A percentile compares a stretch with the other conserved stretches of the same genome.
These are phyloP conservation scores for Sarcophaga variegata DNA, from an alignment of 2,888 invertebrate species.

Conservation along the genomic window DNA sequence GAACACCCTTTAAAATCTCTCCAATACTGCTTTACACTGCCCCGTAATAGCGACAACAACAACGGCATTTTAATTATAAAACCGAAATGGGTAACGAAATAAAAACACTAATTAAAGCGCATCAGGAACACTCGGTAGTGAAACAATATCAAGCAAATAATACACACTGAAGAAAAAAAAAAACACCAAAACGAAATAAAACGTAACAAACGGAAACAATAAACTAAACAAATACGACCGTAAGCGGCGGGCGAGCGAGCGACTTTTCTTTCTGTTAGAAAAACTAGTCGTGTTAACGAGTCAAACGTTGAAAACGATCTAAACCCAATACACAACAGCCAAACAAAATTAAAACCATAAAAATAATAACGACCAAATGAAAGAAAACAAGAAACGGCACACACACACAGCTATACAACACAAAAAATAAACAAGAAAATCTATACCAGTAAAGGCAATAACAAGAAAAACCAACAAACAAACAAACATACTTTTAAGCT, in stretches of 20 bases:
- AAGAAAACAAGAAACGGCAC: slow-evolving; percentile 23
- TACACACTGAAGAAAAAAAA: no score
- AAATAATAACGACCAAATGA: slow-evolving; percentile 35
- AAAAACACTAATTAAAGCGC: background rate
- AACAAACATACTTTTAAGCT: background rate
- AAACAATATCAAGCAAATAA: slow-evolving; percentile 3
- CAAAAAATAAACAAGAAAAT: slow-evolving; percentile 5
- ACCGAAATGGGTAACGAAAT: slow-evolving; percentile 36
- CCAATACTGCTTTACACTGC: slow-evolving; percentile 9
- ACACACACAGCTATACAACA: slow-evolving; percentile 15
- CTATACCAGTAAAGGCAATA: slow-evolving; percentile 4
- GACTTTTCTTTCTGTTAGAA: slow-evolving; percentile 16
- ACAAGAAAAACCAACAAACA: background rate
- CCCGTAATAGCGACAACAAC: background rate
- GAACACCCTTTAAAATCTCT: no score
- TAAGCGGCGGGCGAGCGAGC: background rate
- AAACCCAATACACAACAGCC: slow-evolving; percentile 39
- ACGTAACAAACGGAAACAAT: background rate
- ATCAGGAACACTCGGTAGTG: slow-evolving; percentile 9
- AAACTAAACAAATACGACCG: no score
- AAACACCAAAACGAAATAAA: slow-evolving; percentile 9
- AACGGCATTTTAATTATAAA: slow-evolving; percentile 40
- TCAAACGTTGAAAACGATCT: slow-evolving; percentile 67
- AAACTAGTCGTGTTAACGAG: slow-evolving; percentile 57
- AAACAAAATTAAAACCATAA: slow-evolving; percentile 62